These are phyloP conservation scores for Periophthalmus magnuspinnatus DNA, from an alignment of 2,797 vertebrate species.

Conservation along the genomic window DNA sequence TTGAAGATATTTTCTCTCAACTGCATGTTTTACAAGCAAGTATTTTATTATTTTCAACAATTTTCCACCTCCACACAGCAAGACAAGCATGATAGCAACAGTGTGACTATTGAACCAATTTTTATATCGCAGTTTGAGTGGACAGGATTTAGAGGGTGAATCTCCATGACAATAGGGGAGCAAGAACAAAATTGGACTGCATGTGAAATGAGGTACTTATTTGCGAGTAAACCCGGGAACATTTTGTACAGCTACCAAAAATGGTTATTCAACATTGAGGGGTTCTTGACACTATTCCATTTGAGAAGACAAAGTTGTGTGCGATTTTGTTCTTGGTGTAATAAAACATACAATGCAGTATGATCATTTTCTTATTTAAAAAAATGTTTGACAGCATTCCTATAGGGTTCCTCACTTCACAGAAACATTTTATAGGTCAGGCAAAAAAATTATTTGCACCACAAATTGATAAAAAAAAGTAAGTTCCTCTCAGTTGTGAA, in stretches of 20 bases:
- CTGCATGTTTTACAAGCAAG: conserved; percentile 40
- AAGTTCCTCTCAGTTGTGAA: not conserved
- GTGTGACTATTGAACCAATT: conserved; percentile 51
- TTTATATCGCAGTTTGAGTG: conserved; percentile 45
- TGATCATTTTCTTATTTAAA: not conserved
- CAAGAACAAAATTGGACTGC: conserved; percentile 40
- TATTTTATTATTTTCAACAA: conserved; percentile 43
- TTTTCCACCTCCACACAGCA: conserved; percentile 14
- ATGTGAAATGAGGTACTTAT: conserved; percentile 39
- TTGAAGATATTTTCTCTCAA: conserved; percentile 37
- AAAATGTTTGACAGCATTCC: not conserved
- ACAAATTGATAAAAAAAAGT: not conserved
- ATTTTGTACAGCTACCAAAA: conserved; percentile 24
- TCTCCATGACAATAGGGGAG: conserved; percentile 58
- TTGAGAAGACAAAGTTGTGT: not conserved
- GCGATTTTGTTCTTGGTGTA: not conserved
- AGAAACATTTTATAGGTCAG: not conserved
- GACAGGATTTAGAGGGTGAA: conserved; percentile 38
- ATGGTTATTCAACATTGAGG: conserved; percentile 12
- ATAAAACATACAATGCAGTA: not conserved
- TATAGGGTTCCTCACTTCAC: not conserved
- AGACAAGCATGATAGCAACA: conserved; percentile 30
- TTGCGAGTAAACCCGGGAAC: conserved; percentile 24
- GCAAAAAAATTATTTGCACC: not conserved
- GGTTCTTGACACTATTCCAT: not conserved